Base-by-base conservation (phyloP, 1,140 invertebrate genomes). In the Tetramorium alpestre region DNA sequence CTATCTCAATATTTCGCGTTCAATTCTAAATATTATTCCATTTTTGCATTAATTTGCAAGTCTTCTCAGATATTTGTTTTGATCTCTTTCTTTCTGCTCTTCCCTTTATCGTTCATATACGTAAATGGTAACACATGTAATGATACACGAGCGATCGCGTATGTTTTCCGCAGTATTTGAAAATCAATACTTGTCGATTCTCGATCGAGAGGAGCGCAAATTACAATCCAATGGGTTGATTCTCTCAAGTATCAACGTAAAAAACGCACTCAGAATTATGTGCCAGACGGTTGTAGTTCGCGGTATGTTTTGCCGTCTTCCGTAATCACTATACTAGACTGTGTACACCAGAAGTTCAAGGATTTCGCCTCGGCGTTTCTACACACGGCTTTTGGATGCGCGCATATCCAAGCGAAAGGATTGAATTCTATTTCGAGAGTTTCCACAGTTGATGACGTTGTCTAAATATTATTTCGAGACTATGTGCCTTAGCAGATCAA, bases 301-400 rank as follows among this genome's bases (percentile, higher is more conserved):
- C 87, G 73, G 73, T 86, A 22, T 58, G 76, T 81, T 73, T 78
- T 58, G 78, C 73, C 75, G 41, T 58, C 49, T 87, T 47, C 25
- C 13, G 41, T 77, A 82, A 89, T 89, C 78, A 78, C 64, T 87
- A 47, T 76, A 62, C 69, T 82, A 69, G 56, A 72, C 44, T 41
- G 56, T 16, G 49, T 70, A n/a, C 13, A 82, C 10, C 47, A 56
- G 70, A 65, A 28, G 54, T 72, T 87, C 60, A 58, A 81, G 70
- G 56, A 22, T 88, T 81, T 86, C 18, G 25, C 49, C 62, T 73
- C 44, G 22, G 33, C 18, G 22, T 85, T 82, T 33, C 0, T 58
- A 44, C 13, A 10, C 22, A 18, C 11, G 22, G 22, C 25, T 49
- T 78, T 62, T 49, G 49, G 10, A 10, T 38, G 33, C 49, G 22